A percentile compares a stretch with the other conserved stretches of the same genome.
Evolutionary conservation across 1,140 invertebrate species (phyloP).

Genomic region (Panagrolaimus sp.): DNA sequence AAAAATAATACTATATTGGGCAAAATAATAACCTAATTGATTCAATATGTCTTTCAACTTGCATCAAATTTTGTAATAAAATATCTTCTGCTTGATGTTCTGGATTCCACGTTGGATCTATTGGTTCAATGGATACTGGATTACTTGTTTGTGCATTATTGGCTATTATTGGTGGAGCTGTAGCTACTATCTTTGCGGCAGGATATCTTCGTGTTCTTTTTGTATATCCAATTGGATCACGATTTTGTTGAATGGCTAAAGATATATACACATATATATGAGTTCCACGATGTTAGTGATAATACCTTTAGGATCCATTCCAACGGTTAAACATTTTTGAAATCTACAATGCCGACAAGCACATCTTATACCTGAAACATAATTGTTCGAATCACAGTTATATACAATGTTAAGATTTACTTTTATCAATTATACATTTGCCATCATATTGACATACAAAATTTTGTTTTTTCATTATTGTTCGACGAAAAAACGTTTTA

Average conservation of each 20-base stretch:
- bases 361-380: slow-evolving; percentile 43
- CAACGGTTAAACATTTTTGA: slow-evolving; percentile 52
- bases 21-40: slow-evolving; percentile 19
- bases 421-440: slow-evolving; percentile 53
- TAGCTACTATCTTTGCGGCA: slow-evolving; percentile 12
- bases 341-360: slow-evolving; percentile 53
- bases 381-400: neutral
- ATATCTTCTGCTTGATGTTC: slow-evolving; percentile 34
- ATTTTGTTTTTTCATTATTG: slow-evolving; percentile 54
- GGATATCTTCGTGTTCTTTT: slow-evolving; percentile 48
- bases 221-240: slow-evolving; percentile 54
- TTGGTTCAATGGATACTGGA: slow-evolving; percentile 7
- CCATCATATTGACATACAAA: slow-evolving; percentile 49
- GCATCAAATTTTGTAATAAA: slow-evolving; percentile 27
- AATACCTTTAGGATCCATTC: slow-evolving; percentile 51
- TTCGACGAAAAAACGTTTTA: slow-evolving; percentile 53
- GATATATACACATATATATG: neutral
- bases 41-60: slow-evolving; percentile 31
- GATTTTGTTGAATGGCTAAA: slow-evolving; percentile 53
- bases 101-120: slow-evolving; percentile 6
- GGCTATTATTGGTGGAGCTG: slow-evolving; percentile 15
- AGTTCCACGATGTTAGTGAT: neutral
- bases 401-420: slow-evolving; percentile 14
- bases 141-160: neutral
- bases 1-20: neutral